A percentile compares a stretch with the other conserved stretches of the same genome.
phyloP scores from a whole-genome alignment of 2,113 vertebrate species.

The Siphamia tubifer region DNA sequence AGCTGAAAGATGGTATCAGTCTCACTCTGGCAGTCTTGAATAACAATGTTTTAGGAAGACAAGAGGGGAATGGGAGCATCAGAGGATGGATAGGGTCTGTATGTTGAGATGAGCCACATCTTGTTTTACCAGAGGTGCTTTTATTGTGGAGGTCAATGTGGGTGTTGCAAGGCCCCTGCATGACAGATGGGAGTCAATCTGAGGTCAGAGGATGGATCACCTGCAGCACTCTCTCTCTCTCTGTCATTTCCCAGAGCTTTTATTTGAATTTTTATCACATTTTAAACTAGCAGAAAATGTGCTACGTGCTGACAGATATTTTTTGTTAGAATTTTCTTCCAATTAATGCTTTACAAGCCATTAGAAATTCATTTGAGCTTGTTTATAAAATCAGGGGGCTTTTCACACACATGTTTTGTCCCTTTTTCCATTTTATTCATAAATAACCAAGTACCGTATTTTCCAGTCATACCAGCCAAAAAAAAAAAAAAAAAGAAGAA shows the following conservation, averaged over 20 bases:
- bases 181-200: conserved; percentile 41
- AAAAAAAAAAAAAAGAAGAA: too few relatives aligned
- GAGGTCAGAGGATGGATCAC: neutral
- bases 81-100: neutral
- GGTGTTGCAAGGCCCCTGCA: neutral
- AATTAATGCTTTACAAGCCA: too few relatives aligned
- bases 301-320: too few relatives aligned
- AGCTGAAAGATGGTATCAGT: neutral
- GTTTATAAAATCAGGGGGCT: too few relatives aligned
- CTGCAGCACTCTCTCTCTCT: neutral
- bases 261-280: neutral
- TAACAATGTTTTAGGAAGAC: neutral
- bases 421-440: too few relatives aligned
- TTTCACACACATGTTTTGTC: too few relatives aligned
- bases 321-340: too few relatives aligned
- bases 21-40: neutral
- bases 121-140: neutral
- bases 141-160: neutral
- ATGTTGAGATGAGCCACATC: conserved; percentile 12
- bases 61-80: neutral
- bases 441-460: too few relatives aligned
- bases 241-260: neutral
- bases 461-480: too few relatives aligned
- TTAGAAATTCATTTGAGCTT: too few relatives aligned
- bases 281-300: too few relatives aligned